Percentiles rank a stretch among this genome's conserved stretches.
phyloP scores from a whole-genome alignment of 92 coral and sea anemone species.

The Porites divaricata region DNA sequence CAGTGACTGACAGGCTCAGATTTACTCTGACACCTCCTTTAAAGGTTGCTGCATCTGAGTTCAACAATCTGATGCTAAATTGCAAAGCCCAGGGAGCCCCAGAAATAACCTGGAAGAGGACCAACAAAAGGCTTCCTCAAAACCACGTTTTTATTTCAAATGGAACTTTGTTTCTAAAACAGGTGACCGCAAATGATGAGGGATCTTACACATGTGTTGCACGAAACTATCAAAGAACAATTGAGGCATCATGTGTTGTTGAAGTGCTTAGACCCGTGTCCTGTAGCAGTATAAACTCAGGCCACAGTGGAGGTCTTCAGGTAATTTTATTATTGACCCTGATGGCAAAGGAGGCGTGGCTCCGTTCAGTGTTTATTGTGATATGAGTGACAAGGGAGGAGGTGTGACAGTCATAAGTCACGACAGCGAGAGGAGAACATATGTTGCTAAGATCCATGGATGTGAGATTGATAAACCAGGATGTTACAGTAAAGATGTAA shows the following conservation, averaged over 20 bases:
- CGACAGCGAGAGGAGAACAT: constrained; percentile 50
- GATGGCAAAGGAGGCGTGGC: constrained; percentile 27
- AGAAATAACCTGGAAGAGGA: constrained; percentile 23
- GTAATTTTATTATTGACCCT: constrained; percentile 34
- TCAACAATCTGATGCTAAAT: not conserved
- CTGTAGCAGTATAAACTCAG: constrained; percentile 37
- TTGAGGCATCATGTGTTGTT: constrained; percentile 27
- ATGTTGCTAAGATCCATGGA: not conserved
- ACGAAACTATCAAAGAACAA: constrained; percentile 30
- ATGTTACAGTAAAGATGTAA: constrained; percentile 50
- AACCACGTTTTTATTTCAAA: constrained; percentile 26
- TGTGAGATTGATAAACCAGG: constrained; percentile 22
- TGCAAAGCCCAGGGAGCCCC: constrained; percentile 32
- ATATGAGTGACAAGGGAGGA: constrained; percentile 58
- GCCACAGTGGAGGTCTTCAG: not conserved
- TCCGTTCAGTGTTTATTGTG: constrained; percentile 58
- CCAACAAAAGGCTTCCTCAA: constrained; percentile 4
- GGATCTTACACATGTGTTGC: constrained; percentile 62
- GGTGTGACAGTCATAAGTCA: constrained; percentile 62
- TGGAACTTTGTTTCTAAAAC: constrained; percentile 36
- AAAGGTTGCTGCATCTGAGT: not conserved
- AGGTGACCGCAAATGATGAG: not conserved
- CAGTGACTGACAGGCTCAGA: constrained; percentile 21
- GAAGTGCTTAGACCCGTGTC: constrained; percentile 9
- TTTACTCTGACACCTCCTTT: constrained; percentile 12